Conservation (phyloP, 2,888 invertebrate species). For the Ashinkailepas kermadecensis region DNA sequence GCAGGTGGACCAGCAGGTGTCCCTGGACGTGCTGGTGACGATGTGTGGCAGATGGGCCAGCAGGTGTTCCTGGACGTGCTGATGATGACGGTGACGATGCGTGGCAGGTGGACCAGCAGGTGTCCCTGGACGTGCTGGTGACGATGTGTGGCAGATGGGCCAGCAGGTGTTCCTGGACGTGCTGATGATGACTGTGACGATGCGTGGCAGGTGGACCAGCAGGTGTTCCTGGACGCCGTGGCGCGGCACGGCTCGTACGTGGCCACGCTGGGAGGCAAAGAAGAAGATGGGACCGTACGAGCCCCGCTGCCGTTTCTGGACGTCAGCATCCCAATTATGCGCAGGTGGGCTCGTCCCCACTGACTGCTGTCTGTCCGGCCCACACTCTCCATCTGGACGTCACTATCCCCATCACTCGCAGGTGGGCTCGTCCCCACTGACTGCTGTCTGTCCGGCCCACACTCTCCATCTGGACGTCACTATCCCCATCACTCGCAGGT, state of each 20-base stretch:
- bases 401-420: too few species aligned
- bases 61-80: too few species aligned
- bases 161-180: neutral
- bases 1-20: too few species aligned
- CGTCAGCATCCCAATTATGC: conserved; percentile 22
- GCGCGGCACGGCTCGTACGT: conserved; percentile 57
- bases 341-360: neutral
- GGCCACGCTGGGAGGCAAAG: conserved; percentile 50
- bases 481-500: conserved; percentile 18
- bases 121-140: too few species aligned
- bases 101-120: too few species aligned
- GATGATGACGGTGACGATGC: too few species aligned
- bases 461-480: conserved; percentile 5
- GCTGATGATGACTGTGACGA: neutral
- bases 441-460: too few species aligned
- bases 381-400: too few species aligned
- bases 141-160: neutral
- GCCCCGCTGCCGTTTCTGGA: neutral
- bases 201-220: neutral
- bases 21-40: too few species aligned
- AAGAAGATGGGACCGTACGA: neutral
- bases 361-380: too few species aligned
- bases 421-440: too few species aligned
- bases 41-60: too few species aligned
- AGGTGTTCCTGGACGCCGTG: conserved; percentile 10